A percentile compares a stretch with the other conserved stretches of the same genome.
These are phyloP conservation scores for Sebastes reedi DNA, from an alignment of 2,797 vertebrate species.

Conservation along the genomic window DNA sequence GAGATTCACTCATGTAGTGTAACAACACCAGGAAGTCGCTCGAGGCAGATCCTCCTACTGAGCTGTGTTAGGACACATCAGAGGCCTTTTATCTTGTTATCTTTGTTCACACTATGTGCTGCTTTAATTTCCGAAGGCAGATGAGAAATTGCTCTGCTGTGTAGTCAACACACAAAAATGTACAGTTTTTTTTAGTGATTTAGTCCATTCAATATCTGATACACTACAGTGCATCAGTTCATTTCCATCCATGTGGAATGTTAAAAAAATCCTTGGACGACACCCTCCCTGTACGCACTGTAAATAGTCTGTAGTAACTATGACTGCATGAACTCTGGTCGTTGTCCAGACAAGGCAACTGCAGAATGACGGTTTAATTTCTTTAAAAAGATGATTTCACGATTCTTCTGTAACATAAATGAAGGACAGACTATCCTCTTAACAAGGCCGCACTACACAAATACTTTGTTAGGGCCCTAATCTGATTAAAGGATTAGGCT, in stretches of 20 bases:
- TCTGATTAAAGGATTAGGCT: neutral
- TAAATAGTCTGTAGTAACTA: neutral
- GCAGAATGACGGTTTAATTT: neutral
- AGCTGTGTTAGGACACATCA: neutral
- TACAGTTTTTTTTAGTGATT: neutral
- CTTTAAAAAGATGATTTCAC: neutral
- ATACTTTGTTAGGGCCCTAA: neutral
- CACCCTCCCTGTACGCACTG: neutral
- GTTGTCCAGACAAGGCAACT: neutral
- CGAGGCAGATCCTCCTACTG: slow-evolving; percentile 12
- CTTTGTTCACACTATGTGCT: neutral
- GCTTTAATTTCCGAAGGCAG: neutral
- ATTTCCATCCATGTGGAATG: neutral
- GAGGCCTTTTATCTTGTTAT: neutral
- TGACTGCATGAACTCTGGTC: neutral
- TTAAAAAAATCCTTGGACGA: neutral
- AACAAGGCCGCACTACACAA: neutral
- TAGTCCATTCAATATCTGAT: neutral
- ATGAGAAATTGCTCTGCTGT: neutral
- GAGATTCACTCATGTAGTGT: neutral
- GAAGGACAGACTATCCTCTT: neutral
- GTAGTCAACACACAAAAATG: neutral
- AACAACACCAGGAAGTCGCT: neutral
- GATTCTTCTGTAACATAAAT: neutral
- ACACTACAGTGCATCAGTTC: neutral